Conservation (phyloP, 2,113 vertebrate genomes). For the Phalacrocorax brasilianus region DNA sequence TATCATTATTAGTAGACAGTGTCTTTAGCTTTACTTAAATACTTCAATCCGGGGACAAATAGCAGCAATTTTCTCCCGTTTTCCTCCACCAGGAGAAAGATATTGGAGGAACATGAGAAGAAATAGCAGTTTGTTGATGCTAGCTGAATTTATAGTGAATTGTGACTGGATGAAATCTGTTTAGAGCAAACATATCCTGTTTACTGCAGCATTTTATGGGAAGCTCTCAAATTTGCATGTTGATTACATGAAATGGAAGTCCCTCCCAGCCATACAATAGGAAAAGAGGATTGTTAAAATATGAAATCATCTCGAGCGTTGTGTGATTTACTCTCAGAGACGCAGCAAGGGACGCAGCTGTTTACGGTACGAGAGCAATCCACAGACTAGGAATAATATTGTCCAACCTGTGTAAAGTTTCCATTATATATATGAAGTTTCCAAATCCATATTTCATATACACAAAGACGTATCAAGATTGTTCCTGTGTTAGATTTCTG, state of each 20-base stretch:
- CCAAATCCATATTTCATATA: neutral
- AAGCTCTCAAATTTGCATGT: conserved; percentile 18
- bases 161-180: conserved; percentile 11
- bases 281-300: neutral
- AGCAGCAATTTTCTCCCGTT: neutral
- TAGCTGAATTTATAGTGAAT: conserved; percentile 17
- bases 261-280: neutral
- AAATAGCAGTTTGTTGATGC: neutral
- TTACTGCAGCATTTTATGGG: conserved; percentile 29
- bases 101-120: neutral
- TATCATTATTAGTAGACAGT: neutral
- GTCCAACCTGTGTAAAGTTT: neutral
- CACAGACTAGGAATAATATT: neutral
- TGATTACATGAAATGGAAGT: conserved; percentile 20
- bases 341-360: neutral
- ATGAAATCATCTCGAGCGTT: rapidly evolving
- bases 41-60: neutral
- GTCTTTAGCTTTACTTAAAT: conserved; percentile 8
- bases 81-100: neutral
- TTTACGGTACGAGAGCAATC: neutral
- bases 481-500: neutral
- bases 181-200: conserved; percentile 27
- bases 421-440: neutral
- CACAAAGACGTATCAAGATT: neutral
- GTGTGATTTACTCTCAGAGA: neutral